These are phyloP conservation scores for Argynnis bischoffii DNA, from an alignment of 2,888 invertebrate species.

Conservation along the genomic window DNA sequence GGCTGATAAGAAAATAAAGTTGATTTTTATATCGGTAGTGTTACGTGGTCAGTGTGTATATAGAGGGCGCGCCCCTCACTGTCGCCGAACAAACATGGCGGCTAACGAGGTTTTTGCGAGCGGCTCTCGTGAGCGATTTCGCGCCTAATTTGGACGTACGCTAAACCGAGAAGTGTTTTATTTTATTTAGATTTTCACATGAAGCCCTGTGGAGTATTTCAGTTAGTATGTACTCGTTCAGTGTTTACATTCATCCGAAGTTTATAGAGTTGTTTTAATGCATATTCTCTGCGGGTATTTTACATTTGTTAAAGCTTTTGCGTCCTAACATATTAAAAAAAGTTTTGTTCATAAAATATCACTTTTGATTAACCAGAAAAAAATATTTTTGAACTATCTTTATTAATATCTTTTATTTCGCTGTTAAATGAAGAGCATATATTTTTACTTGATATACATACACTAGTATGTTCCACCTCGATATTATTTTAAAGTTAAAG, in stretches of 20 bases:
- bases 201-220: constrained; percentile 34
- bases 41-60: constrained; percentile 68
- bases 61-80: constrained; percentile 79
- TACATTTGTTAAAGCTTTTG: constrained; percentile 12
- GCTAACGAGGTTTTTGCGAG: constrained; percentile 79
- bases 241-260: constrained; percentile 27
- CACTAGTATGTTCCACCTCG: no score
- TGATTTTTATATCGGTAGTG: constrained; percentile 26
- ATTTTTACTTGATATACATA: no score
- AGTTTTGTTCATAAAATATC: no score
- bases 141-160: constrained; percentile 76
- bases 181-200: constrained; percentile 55
- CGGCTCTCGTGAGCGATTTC: constrained; percentile 75
- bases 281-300: constrained; percentile 15
- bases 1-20: constrained; percentile 29
- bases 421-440: no score
- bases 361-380: no score
- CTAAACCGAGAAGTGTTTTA: constrained; percentile 50
- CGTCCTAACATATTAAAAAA: not conserved
- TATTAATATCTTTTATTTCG: no score
- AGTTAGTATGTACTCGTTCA: constrained; percentile 32
- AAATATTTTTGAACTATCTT: no score
- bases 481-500: no score
- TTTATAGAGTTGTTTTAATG: constrained; percentile 29
- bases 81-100: constrained; percentile 80